phyloP scores from a whole-genome alignment of 92 coral and sea anemone genomes.

The Desmophyllum pertusum region DNA sequence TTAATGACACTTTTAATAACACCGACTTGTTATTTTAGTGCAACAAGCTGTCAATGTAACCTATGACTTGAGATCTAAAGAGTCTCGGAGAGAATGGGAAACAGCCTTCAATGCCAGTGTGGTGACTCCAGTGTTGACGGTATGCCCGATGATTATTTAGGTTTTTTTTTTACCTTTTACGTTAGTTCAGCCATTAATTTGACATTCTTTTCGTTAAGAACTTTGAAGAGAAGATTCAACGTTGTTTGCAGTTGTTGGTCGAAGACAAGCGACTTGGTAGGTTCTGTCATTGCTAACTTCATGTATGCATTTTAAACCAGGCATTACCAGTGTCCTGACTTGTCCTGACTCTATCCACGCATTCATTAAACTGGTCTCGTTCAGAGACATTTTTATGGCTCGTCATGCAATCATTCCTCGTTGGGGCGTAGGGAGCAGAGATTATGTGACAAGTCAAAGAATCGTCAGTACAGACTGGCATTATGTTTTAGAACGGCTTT shows the following conservation, averaged over 20 bases:
- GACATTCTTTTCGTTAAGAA: conserved; percentile 8
- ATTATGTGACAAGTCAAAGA: too few species aligned
- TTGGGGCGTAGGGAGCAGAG: too few species aligned
- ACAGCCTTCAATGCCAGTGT: conserved; percentile 54
- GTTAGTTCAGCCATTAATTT: not conserved
- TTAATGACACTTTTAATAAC: not conserved
- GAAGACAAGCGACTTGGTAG: conserved; percentile 78
- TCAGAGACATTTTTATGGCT: too few species aligned
- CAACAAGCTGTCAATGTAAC: conserved; percentile 7
- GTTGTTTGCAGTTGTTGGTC: conserved; percentile 49
- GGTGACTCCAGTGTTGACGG: conserved; percentile 68
- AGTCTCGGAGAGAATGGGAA: conserved; percentile 77
- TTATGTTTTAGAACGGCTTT: too few species aligned
- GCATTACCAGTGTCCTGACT: not conserved
- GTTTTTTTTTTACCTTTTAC: not conserved
- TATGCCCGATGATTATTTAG: conserved; percentile 12
- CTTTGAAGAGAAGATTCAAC: conserved; percentile 45
- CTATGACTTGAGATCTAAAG: conserved; percentile 43
- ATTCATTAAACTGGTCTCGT: too few species aligned
- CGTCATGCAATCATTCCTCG: too few species aligned
- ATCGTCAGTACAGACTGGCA: too few species aligned
- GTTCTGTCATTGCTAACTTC: conserved; percentile 17
- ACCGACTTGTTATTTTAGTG: conserved; percentile 7
- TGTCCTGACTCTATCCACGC: too few species aligned
- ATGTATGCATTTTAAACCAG: not conserved